Evolutionary conservation across 2,113 vertebrate species (phyloP), one percentile per base, ranked within the genome.

Genomic region (Channa maculata): DNA sequence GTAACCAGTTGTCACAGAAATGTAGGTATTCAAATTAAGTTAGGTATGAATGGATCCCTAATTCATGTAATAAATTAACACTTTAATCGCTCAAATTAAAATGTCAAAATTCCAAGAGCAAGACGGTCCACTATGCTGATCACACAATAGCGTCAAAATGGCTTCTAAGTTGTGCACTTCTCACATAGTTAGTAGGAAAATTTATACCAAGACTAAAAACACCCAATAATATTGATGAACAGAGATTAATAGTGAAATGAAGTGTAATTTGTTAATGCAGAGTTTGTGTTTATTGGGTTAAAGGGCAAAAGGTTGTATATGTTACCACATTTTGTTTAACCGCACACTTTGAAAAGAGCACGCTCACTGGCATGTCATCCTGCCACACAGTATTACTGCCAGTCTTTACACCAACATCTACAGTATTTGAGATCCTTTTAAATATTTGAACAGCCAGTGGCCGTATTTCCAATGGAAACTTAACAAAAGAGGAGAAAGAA

Each of bases 401-500:
- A 52, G 66, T 69, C 44, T 54, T 67, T 46, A 70, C 44, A 63
- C 69, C 79, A 71, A 75, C 59, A 70, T 74, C 60, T 48, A 11
- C 54, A 66, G 48, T 45, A 51, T 84, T 64, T 82, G 45, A 81
- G 34, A 52, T n/a, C 5, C 61, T 68, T 77, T 84, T 57, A 81
- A 87, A 85, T 84, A 80, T 87, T 75, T 82, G 43, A 75, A 72
- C 41, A 74, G 11, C 36, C 51, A 80, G 12, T 2, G 34, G 36
- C 43, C 39, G 46, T 15, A 63, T 65, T 75, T 79, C 6, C 48
- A 57, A 44, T 51, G 63, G 41, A 83, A 48, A 80, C 48, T 61
- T 57, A 37, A 36, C 37, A 54, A 80, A 54, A 65, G 1, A 46
- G 33, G 39, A 79, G 68, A 78, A 76, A 64, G 48, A 69, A 34